Evolutionary conservation across 2,888 invertebrate species (phyloP).

Genomic region (Physocephala rufipes): DNA sequence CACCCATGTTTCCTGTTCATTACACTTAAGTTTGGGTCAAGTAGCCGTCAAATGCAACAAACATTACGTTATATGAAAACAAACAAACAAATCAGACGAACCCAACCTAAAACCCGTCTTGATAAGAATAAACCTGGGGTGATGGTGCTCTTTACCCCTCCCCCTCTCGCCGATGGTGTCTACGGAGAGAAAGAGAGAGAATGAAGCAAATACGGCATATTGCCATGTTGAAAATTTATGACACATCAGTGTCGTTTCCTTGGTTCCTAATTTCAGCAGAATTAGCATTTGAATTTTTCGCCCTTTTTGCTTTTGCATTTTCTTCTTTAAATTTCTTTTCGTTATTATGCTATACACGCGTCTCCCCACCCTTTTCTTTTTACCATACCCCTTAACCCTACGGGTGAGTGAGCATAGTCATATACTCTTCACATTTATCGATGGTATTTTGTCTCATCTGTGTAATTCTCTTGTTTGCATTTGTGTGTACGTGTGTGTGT

Average conservation of each 20-base stretch:
- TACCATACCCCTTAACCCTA: background rate
- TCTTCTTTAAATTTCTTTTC: conserved; percentile 36
- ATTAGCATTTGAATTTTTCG: conserved; percentile 36
- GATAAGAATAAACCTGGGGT: background rate
- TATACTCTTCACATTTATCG: conserved; percentile 63
- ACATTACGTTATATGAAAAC: no score
- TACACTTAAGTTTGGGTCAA: background rate
- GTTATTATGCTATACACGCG: conserved; percentile 22
- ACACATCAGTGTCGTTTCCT: conserved; percentile 25
- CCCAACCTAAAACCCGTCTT: background rate
- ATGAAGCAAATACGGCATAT: conserved; percentile 6
- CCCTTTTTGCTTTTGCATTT: conserved; percentile 37
- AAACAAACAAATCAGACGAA: background rate
- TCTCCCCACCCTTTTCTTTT: background rate
- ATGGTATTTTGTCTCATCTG: conserved; percentile 61
- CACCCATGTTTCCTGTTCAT: background rate
- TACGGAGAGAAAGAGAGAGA: background rate
- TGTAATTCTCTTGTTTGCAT: conserved; percentile 41
- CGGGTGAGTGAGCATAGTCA: conserved; percentile 45
- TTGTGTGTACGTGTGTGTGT: conserved; percentile 42
- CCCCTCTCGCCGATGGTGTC: background rate
- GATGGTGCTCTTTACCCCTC: background rate
- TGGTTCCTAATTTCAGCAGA: conserved; percentile 34
- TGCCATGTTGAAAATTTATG: conserved; percentile 24
- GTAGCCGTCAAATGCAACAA: background rate